Percentiles rank a stretch among this genome's conserved stretches.
Conservation (phyloP, 2,888 invertebrate species). For the Heliconius aoede region DNA sequence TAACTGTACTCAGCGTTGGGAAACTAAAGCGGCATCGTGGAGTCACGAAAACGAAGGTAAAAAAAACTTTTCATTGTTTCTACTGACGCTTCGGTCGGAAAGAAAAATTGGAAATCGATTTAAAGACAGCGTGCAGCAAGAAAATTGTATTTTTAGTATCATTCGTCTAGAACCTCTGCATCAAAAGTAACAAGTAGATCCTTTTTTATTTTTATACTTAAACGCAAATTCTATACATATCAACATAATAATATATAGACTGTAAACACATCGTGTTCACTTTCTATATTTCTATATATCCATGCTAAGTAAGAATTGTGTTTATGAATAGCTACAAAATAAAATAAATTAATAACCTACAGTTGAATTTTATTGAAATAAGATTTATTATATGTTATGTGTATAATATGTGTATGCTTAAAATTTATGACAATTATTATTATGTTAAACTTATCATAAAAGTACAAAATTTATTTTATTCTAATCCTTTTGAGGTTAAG, state of each 20-base stretch:
- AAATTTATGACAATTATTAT: background rate
- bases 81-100: conserved; percentile 61
- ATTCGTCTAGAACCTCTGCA: background rate
- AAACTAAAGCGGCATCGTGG: conserved; percentile 84
- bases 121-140: conserved; percentile 34
- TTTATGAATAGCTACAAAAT: background rate
- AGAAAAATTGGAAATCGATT: conserved; percentile 65
- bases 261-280: conserved; percentile 10
- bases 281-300: conserved; percentile 4
- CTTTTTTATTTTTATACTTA: conserved; percentile 10
- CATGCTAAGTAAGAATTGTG: background rate
- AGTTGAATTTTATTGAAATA: background rate
- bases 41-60: conserved; percentile 85
- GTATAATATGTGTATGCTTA: background rate
- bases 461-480: background rate
- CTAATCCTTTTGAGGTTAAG: background rate
- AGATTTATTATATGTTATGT: background rate
- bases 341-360: conserved; percentile 7
- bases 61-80: conserved; percentile 76
- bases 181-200: background rate
- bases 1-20: conserved; percentile 81
- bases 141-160: conserved; percentile 14
- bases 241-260: conserved; percentile 14
- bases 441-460: background rate
- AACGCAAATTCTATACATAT: conserved; percentile 8